Evolutionary conservation across 1,140 invertebrate genomes (phyloP).

Genomic region (Melanaphis sacchari): DNA sequence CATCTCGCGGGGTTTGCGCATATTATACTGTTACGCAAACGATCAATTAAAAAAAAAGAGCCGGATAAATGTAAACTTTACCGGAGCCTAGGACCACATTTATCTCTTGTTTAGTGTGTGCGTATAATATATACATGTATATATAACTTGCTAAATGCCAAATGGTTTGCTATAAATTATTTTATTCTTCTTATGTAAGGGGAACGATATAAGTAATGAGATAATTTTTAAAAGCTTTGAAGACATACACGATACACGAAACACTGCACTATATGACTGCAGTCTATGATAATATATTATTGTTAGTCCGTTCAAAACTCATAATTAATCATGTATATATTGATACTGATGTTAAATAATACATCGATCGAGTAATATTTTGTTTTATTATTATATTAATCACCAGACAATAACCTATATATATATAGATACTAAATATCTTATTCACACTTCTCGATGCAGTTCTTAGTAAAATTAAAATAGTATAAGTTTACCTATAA

Average conservation of each 20-base stretch:
- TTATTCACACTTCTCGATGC: not conserved
- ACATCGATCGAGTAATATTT: not conserved
- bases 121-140: not conserved
- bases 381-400: too few relatives aligned
- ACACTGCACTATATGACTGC: not conserved
- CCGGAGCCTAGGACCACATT: not conserved
- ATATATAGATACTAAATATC: not conserved
- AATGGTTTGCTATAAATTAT: slow-evolving; percentile 28
- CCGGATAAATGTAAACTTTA: not conserved
- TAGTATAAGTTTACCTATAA: not conserved
- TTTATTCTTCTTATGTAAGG: not conserved
- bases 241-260: not conserved
- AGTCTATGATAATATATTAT: not conserved
- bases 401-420: not conserved
- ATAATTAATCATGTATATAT: not conserved
- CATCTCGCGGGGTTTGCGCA: slow-evolving; percentile 32
- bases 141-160: not conserved
- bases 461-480: not conserved
- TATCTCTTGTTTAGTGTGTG: not conserved
- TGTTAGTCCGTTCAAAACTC: not conserved
- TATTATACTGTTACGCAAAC: slow-evolving; percentile 47
- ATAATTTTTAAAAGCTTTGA: slow-evolving; percentile 26
- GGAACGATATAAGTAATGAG: not conserved
- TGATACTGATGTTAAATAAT: not conserved
- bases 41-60: slow-evolving; percentile 20